These are phyloP conservation scores for Pardosa pseudoannulata DNA, from an alignment of 2,888 invertebrate genomes.

Conservation along the genomic window DNA sequence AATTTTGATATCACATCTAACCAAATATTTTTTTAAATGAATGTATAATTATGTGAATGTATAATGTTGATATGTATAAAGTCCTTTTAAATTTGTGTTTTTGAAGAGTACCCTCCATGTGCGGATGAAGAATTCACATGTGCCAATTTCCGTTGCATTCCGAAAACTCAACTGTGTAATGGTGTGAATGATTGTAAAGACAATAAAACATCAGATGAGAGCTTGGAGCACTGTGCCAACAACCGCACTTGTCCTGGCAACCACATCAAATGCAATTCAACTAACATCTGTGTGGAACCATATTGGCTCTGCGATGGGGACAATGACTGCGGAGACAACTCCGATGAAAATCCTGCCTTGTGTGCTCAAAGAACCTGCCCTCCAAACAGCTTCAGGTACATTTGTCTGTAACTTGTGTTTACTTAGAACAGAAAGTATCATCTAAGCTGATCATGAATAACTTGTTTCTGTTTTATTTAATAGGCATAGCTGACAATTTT, in stretches of 20 bases:
- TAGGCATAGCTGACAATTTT: no score
- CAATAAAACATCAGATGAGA: slow-evolving; percentile 92
- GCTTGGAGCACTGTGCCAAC: slow-evolving; percentile 86
- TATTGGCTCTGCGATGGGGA: slow-evolving; percentile 93
- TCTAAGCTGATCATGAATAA: no score
- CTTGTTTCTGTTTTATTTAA: no score
- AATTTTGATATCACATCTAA: no score
- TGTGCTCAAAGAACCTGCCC: slow-evolving; percentile 93
- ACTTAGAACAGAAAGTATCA: no score
- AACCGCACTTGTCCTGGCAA: slow-evolving; percentile 93
- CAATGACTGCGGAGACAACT: slow-evolving; percentile 93
- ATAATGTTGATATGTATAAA: no score
- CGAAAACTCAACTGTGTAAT: slow-evolving; percentile 90
- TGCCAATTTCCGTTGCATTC: slow-evolving; percentile 93
- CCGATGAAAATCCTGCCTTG: slow-evolving; percentile 92
- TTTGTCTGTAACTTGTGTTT: no score
- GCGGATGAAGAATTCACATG: slow-evolving; percentile 96
- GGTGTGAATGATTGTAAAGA: slow-evolving; percentile 96
- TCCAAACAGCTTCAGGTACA: slow-evolving; percentile 88
- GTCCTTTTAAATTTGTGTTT: no score
- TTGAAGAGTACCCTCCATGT: slow-evolving; percentile 86
- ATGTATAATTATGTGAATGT: no score
- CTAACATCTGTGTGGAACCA: slow-evolving; percentile 97
- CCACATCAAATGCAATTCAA: slow-evolving; percentile 93
- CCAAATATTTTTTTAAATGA: no score